A percentile compares a stretch with the other conserved stretches of the same genome.
Evolutionary conservation across 2,888 invertebrate genomes (phyloP).

Genomic region (Dorcus parallelipipedus): DNA sequence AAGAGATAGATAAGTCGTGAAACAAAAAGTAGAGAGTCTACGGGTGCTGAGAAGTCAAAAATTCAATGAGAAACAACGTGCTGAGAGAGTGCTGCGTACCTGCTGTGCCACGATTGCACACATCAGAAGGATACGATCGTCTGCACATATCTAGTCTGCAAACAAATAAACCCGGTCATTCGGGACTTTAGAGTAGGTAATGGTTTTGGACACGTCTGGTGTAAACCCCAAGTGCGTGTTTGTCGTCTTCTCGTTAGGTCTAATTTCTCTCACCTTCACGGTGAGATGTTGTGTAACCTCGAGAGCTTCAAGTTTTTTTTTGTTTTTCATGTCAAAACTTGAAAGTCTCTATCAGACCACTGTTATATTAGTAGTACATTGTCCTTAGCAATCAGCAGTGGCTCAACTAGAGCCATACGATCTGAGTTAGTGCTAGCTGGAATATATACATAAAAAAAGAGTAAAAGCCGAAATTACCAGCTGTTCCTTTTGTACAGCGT

Average conservation of each 20-base stretch:
- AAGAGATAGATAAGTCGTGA: background rate
- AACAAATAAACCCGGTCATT: slow-evolving; percentile 47
- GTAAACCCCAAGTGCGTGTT: background rate
- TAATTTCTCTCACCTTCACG: background rate
- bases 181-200: slow-evolving; percentile 14
- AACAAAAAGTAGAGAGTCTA: slow-evolving; percentile 1
- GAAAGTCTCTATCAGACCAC: background rate
- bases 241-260: background rate
- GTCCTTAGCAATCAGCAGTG: slow-evolving; percentile 6
- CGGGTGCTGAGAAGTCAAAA: background rate
- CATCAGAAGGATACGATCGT: slow-evolving; percentile 89
- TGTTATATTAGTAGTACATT: background rate
- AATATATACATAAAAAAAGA: slow-evolving; percentile 23
- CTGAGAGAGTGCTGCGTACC: slow-evolving; percentile 59
- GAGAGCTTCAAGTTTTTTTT: background rate
- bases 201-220: background rate
- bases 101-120: slow-evolving; percentile 98
- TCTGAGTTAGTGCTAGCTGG: slow-evolving; percentile 15
- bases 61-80: slow-evolving; percentile 2
- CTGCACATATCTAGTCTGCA: slow-evolving; percentile 99
- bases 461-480: slow-evolving; percentile 65
- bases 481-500: slow-evolving; percentile 96
- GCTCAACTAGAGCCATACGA: slow-evolving; percentile 15
- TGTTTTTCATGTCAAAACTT: background rate
- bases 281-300: background rate